Conservation (phyloP, 1,140 invertebrate species). For the Stegodyphus dumicola region DNA sequence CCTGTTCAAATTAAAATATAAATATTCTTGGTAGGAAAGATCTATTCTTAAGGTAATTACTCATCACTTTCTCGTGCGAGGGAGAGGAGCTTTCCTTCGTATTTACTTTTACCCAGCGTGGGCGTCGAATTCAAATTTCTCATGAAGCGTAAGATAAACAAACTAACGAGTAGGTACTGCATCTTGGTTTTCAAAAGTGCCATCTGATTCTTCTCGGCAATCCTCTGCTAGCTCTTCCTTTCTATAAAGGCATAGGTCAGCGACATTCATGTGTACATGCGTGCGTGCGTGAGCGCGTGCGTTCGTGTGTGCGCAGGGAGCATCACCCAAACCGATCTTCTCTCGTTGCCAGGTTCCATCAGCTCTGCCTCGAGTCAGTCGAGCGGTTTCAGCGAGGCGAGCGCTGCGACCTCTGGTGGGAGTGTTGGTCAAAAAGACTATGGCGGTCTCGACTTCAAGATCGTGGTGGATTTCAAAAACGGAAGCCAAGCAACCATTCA, state of each 20-base stretch:
- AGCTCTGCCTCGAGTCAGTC: constrained; percentile 74
- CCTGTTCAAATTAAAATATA: no score
- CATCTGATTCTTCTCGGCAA: no score
- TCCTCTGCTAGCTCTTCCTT: not conserved
- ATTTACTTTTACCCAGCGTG: no score
- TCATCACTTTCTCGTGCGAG: no score
- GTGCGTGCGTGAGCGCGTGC: not conserved
- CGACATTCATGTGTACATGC: not conserved
- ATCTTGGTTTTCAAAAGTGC: no score
- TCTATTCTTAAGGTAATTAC: no score
- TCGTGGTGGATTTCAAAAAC: constrained; percentile 78
- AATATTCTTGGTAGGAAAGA: no score
- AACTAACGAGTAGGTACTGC: no score
- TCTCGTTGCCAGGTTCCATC: constrained; percentile 67
- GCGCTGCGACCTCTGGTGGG: constrained; percentile 65
- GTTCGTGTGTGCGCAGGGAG: not conserved
- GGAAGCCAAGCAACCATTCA: constrained; percentile 75
- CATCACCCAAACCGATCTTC: constrained; percentile 15
- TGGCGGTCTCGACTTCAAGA: constrained; percentile 89
- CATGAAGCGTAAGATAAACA: no score
- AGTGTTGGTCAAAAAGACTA: constrained; percentile 69
- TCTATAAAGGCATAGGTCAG: constrained; percentile 22
- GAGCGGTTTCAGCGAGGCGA: constrained; percentile 70
- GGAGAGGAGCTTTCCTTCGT: no score
- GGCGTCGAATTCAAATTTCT: no score